Evolutionary conservation across 2,113 vertebrate genomes (phyloP), one percentile per base, ranked within the genome.

Genomic region (Mobula birostris): DNA sequence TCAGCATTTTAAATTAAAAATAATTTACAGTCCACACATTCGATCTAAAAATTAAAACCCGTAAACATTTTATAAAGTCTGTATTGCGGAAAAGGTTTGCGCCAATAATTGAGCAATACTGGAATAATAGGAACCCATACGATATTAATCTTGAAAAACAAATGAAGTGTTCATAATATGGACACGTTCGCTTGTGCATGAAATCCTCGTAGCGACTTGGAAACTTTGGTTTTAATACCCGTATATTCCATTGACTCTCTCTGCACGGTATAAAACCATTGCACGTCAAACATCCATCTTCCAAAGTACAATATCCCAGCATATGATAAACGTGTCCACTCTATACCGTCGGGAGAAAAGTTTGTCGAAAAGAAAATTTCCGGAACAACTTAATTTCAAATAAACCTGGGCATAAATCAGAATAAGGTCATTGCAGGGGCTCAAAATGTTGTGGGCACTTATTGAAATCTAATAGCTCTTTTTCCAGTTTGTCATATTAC

Each of bases 391-490:
- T 56, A 21, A 74, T 68, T 48, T 96, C 96, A 96, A 97, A 97
- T 96, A 96, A 97, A 97, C 97, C 96, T 97, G 96, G 96, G 97
- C 97, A 97, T 96, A 96, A 97, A 97, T 96, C 95, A 95, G 95
- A 96, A 97, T 97, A 96, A 96, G 96, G 96, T 95, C 94, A 94
- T 94, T 96, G 95, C 96, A 95, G 95, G 95, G 95, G 96, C 96
- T 48, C 96, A 96, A 96, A 96, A 96, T 94, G 95, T 96, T 95
- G 95, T 96, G 96, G 94, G 94, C 95, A 74, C 95, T 97, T 97
- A 97, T 97, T 97, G 96, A 97, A 96, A 97, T 96, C 96, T 96
- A 95, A 36, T 95, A 95, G 95, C 88, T 40, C 88, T 24, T 32
- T 8, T 92, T 93, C 72, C 68, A 93, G 72, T 93, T 93, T 95